Evolutionary conservation across 2,888 invertebrate species (phyloP), one percentile per base, ranked within the genome.

Genomic region (Physocephala rufipes): DNA sequence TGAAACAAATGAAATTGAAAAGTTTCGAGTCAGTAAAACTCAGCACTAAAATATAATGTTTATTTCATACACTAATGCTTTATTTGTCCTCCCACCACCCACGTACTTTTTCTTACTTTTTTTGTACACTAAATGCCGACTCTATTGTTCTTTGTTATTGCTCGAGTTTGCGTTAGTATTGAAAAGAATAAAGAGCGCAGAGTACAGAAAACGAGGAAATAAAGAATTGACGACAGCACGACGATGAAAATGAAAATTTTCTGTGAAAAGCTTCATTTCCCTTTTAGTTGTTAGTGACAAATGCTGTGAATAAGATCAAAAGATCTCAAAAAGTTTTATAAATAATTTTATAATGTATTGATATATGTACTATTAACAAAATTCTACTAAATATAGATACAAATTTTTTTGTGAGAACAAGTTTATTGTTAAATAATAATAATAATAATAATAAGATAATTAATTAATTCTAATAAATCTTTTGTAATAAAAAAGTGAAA

Each of bases 391-490:
- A 63, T 63, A 49, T 51, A 16, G 51, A 47, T 19, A 68, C 58
- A 53, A 55, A 62, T 49, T 49, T 15, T 19, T n/a, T 63, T 43
- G 21, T 66, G 62, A 15, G 30, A 21, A 7, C n/a, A 49, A 49
- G 45, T 15, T 19, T 2, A 49, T 3, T 13, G 49, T 49, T 36
- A 9, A 53, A n/a, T 53, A 4, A 1, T 53, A 53, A 5, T 53
- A 53, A 53, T n/a, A 53, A 53, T 45, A 67, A 67, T 47, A 51
- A 45, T 13, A 45, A 24, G 26, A 45, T n/a, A 47, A 72, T 67
- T 72, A 62, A 72, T n/a, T n/a, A 68, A 72, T 63, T 65, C 66
- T 71, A 67, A 30, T 63, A 7, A 16, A 71, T 24, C 65, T 28
- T 51, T 55, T 64, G 43, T 26, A 24, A 16, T 28, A 69, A 28